phyloP scores from a whole-genome alignment of 2,113 vertebrate genomes.

The Narcine bancroftii region DNA sequence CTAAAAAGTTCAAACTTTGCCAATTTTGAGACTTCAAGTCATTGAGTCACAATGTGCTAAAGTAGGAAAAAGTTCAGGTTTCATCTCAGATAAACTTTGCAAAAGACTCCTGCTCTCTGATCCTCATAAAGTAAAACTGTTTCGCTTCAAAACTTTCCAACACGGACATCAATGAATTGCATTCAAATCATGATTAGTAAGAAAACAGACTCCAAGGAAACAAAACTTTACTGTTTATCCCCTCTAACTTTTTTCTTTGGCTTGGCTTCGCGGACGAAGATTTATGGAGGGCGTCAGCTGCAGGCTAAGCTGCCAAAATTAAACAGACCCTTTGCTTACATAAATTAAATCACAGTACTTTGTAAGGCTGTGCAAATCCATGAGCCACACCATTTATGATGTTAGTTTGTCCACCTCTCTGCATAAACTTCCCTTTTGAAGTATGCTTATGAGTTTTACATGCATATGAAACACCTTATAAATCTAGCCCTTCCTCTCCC shows the following conservation, averaged over 20 bases:
- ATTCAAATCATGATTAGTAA: neutral
- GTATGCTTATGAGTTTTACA: neutral
- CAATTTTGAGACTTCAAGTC: neutral
- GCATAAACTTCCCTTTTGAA: neutral
- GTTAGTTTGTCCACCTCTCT: neutral
- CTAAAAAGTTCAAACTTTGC: neutral
- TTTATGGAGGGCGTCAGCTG: too few relatives aligned
- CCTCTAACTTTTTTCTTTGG: too few relatives aligned
- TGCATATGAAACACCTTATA: neutral
- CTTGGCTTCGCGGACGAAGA: too few relatives aligned
- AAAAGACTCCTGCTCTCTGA: neutral
- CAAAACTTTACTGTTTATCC: neutral
- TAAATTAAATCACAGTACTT: neutral
- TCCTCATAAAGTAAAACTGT: neutral
- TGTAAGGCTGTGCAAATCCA: neutral
- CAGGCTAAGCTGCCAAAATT: neutral
- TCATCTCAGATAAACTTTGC: neutral
- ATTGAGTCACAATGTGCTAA: neutral
- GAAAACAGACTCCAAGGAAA: neutral
- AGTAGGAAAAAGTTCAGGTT: neutral
- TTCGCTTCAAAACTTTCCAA: neutral
- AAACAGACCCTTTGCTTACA: neutral
- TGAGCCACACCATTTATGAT: neutral
- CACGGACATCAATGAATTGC: neutral
- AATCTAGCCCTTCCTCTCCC: neutral